Conservation (phyloP, 2,797 vertebrate genomes). For the Bradypus variegatus region DNA sequence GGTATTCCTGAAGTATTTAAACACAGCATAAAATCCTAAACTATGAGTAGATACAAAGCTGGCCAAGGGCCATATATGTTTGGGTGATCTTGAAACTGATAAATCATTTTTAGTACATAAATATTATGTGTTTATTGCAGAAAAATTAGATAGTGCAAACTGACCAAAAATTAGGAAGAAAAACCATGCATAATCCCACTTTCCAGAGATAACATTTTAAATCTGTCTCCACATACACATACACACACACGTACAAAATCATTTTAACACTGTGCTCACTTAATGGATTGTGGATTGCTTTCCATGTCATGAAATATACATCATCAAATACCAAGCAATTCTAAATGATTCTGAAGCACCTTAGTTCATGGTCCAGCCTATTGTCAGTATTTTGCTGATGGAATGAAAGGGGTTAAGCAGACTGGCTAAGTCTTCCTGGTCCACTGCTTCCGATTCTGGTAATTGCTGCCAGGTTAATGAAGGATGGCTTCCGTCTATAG, state of each 20-base stretch:
- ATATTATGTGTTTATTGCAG: not conserved
- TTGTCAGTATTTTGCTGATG: not conserved
- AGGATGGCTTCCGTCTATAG: not conserved
- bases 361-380: not conserved
- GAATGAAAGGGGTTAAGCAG: not conserved
- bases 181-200: not conserved
- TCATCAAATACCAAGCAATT: not conserved
- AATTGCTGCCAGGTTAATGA: not conserved
- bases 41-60: not conserved
- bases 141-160: not conserved
- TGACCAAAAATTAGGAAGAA: not conserved
- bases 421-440: not conserved
- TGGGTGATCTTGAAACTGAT: not conserved
- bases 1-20: not conserved
- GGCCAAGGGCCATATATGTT: not conserved
- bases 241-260: not conserved
- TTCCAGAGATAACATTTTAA: not conserved
- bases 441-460: not conserved
- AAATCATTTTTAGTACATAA: not conserved
- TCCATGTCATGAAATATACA: not conserved
- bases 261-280: not conserved
- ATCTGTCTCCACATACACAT: not conserved
- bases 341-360: not conserved
- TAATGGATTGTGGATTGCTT: not conserved
- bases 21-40: not conserved